Base-by-base conservation (phyloP, 2,888 invertebrate species). In the Sesamia inferens region DNA sequence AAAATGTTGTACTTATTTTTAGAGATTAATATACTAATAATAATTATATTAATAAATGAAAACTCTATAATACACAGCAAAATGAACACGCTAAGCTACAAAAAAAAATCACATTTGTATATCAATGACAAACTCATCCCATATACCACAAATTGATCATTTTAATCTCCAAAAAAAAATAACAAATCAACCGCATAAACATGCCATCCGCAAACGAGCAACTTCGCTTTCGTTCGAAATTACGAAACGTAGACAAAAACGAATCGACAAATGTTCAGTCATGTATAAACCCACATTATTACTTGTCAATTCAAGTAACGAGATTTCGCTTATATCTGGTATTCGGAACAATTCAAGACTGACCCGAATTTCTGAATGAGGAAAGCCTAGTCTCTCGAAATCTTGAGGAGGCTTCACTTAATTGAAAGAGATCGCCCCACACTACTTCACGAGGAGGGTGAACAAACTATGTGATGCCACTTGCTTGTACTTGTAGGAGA, bases 391-490 rank as follows among this genome's bases (percentile, higher is more conserved):
- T 81, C 87, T 87, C 87, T 89, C 71, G 85, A 88, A 88, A 81
- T 78, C 81, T 77, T 81, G 79, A 94, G 93, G 83, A 89, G 88
- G 87, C 94, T 94, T 88, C 85, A 93, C 90, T 93, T 95, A 95
- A 95, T 95, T 95, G 95, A 94, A 95, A 95, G 93, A 94, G 94
- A 95, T 94, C 94, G 91, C 85, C 85, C 88, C 88, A 86, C 88
- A 92, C 90, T 83, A 91, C 91, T 83, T 78, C 88, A 90, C 88
- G 88, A 91, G 79, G 88, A 92, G 92, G 75, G 77, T 88, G 90
- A 88, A 91, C 90, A 90, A 90, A 91, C 92, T 91, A 81, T 87
- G 88, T 82, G 88, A 83, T 86, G 74, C 87, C 88, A 86, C 89
- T 91, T 88, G 78, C 82, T 55, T 85, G 79, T 78, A 71, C 74